Base-by-base conservation (phyloP, 2,888 invertebrate species). In the Lepidocyrtoides sp. region DNA sequence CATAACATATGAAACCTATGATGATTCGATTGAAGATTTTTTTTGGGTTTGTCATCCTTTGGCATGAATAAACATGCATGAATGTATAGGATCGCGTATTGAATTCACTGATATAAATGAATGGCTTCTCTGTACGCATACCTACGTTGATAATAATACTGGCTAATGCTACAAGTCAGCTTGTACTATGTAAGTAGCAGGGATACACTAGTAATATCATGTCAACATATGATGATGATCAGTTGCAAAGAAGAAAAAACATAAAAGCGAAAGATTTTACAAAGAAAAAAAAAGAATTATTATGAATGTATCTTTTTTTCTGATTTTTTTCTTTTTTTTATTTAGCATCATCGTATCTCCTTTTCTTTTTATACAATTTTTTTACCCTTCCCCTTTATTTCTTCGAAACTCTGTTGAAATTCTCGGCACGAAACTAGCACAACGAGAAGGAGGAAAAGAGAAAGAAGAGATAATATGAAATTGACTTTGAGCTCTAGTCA, bases 341-440 rank as follows among this genome's bases (percentile, higher is more conserved):
- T 72, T 75, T 75, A 44, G 48, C 75, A 48, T 75, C 75, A 75
- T 75, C 75, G n/a, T 75, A 75, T 75, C 75, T 72, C 3, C 69
- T 26, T 41, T 20, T 44, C 48, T 75, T 48, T 48, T 36, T 7
- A 36, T 36, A 36, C 36, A 57, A 20, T n/a, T 48, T 66, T 60
- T 66, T 66, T 84, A 51, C 48, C 83, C 75, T 51, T 75, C 51
- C 36, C n/a, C 60, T 36, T 29, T 63, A 36, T 36, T 36, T 36
- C 4, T 29, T 17, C 29, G 26, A 29, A 26, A 75, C 26, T 23
- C 75, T 26, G 75, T 75, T 85, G 85, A 41, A 72, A 85, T 85
- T 85, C 85, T 57, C 75, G 20, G 72, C 85, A 85, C 85, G 85
- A 72, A 84, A 84, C 84, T 51, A 84, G 69, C 72, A 72, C 36